A percentile compares a stretch with the other conserved stretches of the same genome.
Conservation (phyloP, 1,140 invertebrate species). For the Cherax destructor region DNA sequence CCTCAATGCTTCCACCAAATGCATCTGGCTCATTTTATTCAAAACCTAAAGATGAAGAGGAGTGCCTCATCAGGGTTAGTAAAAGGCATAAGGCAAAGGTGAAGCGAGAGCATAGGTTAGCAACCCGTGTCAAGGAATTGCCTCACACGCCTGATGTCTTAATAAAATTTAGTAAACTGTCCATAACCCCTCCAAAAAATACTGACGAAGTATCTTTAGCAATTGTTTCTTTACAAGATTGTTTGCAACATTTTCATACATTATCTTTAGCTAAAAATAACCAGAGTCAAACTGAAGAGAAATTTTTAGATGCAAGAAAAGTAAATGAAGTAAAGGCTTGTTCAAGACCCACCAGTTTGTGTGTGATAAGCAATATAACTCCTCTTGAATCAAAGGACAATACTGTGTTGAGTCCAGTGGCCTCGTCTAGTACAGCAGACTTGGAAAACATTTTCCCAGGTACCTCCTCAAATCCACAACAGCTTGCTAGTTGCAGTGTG, state of each 20-base stretch:
- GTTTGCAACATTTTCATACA: conserved; percentile 32
- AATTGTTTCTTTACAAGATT: not conserved
- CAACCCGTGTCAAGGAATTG: conserved; percentile 42
- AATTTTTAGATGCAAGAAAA: not conserved
- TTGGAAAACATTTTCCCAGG: not conserved
- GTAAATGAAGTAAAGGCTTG: not conserved
- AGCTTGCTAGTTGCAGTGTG: not conserved
- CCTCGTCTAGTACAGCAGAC: not conserved
- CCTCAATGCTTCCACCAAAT: conserved; percentile 40
- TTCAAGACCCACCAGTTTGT: conserved; percentile 40
- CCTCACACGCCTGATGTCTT: conserved; percentile 66
- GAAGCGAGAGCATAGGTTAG: conserved; percentile 21
- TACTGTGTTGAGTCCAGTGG: not conserved
- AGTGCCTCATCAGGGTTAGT: conserved; percentile 20
- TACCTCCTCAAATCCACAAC: not conserved
- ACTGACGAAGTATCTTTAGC: conserved; percentile 47
- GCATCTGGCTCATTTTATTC: conserved; percentile 43
- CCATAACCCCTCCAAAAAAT: conserved; percentile 45
- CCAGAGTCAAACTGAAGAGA: not conserved
- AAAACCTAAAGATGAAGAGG: conserved; percentile 46
- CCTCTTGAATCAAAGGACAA: not conserved
- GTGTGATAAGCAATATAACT: not conserved
- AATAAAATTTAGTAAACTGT: conserved; percentile 42
- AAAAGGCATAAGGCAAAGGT: conserved; percentile 34
- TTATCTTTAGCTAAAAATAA: conserved; percentile 14